Percentiles rank a stretch among this genome's conserved stretches.
Conservation (phyloP, 30 jellyfish, hydroid and myxozoan species). For the Aurelia coerulea region DNA sequence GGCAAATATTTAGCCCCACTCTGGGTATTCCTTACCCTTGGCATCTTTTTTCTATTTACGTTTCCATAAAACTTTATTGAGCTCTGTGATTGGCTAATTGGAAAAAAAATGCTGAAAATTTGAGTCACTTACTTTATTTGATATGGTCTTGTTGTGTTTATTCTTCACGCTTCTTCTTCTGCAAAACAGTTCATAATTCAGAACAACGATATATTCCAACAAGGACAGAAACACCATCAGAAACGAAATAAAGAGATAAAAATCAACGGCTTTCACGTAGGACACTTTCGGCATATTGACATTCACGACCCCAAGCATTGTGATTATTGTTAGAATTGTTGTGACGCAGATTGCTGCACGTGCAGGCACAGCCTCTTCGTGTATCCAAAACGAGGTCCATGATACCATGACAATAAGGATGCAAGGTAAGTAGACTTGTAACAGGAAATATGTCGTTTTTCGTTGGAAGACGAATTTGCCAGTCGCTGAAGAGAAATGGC, state of each 20-base stretch:
- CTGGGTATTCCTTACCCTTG: too few species aligned
- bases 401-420: constrained; percentile 95
- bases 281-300: constrained; percentile 98
- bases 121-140: too few species aligned
- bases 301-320: constrained; percentile 97
- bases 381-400: constrained; percentile 97
- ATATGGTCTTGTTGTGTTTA: too few species aligned
- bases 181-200: constrained; percentile 58
- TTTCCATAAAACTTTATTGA: too few species aligned
- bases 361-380: constrained; percentile 98
- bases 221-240: constrained; percentile 88
- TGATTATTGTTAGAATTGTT: constrained; percentile 84
- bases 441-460: constrained; percentile 73
- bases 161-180: not conserved
- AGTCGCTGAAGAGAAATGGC: constrained; percentile 82
- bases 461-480: constrained; percentile 84
- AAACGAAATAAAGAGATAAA: constrained; percentile 85
- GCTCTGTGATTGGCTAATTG: too few species aligned
- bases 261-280: constrained; percentile 91
- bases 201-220: constrained; percentile 86
- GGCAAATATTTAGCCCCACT: too few species aligned
- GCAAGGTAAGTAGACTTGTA: constrained; percentile 93
- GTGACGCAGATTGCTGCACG: constrained; percentile 97
- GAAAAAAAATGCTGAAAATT: too few species aligned
- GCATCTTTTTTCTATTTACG: too few species aligned